Conservation (phyloP, 2,113 vertebrate genomes). For the Phalacrocorax carbo region DNA sequence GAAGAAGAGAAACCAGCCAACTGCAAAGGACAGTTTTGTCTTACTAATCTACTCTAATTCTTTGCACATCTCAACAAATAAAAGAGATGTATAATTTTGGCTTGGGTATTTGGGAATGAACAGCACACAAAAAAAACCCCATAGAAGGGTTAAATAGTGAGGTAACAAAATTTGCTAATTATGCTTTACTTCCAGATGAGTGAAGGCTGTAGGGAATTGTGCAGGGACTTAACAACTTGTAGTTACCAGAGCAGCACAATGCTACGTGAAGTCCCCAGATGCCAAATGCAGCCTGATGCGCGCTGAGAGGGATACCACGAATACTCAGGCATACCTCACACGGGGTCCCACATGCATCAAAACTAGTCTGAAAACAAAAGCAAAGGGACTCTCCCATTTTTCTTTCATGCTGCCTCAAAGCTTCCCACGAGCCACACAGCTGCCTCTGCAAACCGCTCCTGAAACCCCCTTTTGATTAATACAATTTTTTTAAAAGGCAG, state of each 20-base stretch:
- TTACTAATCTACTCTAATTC: neutral
- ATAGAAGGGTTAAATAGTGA: neutral
- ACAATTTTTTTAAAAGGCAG: neutral
- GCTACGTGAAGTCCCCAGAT: neutral
- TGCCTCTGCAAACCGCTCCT: neutral
- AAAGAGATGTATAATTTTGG: neutral
- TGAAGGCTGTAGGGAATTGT: slow-evolving; percentile 18
- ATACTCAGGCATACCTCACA: neutral
- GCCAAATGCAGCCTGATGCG: neutral
- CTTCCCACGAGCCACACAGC: neutral
- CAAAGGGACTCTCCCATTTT: neutral
- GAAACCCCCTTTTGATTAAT: neutral
- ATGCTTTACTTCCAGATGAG: slow-evolving; percentile 35
- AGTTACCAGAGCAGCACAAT: neutral
- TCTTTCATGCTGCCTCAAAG: neutral
- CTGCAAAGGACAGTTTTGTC: neutral
- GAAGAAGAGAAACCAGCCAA: neutral
- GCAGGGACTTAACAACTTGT: neutral
- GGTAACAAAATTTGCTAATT: slow-evolving; percentile 28
- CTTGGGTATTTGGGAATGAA: neutral
- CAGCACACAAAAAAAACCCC: neutral
- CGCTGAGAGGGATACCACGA: neutral
- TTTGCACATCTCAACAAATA: neutral
- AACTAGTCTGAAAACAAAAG: neutral
- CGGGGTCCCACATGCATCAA: neutral